Conservation (phyloP, 2,888 invertebrate species). For the Sarcophaga rosellei region DNA sequence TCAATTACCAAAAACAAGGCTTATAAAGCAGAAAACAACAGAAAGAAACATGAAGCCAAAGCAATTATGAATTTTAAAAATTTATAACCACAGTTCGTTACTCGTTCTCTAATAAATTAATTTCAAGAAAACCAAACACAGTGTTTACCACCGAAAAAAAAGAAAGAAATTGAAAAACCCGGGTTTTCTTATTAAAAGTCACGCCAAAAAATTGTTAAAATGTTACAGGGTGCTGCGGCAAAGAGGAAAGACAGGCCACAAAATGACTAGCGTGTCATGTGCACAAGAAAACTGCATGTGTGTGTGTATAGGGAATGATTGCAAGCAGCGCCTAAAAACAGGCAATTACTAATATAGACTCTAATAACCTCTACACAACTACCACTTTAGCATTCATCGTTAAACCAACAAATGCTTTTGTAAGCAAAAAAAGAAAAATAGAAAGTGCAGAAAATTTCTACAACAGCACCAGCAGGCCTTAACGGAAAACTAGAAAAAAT, state of each 20-base stretch:
- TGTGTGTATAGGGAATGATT: slow-evolving; percentile 17
- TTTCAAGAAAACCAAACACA: not conserved
- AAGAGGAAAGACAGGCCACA: slow-evolving; percentile 44
- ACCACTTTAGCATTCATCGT: slow-evolving; percentile 48
- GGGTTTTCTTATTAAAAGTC: slow-evolving; percentile 41
- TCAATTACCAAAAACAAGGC: too few species aligned
- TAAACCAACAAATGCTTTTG: slow-evolving; percentile 11
- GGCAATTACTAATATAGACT: slow-evolving; percentile 67
- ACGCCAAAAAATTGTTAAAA: slow-evolving; percentile 26
- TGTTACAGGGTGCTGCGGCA: not conserved
- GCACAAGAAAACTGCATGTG: not conserved
- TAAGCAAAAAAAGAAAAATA: not conserved
- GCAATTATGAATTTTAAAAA: not conserved
- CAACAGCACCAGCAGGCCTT: slow-evolving; percentile 48
- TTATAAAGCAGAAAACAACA: too few species aligned
- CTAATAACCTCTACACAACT: slow-evolving; percentile 62
- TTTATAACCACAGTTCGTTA: not conserved
- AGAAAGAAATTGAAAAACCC: not conserved
- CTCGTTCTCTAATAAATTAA: slow-evolving; percentile 4
- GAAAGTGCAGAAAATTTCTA: not conserved
- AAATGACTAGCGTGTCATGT: slow-evolving; percentile 48
- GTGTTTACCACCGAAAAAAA: not conserved
- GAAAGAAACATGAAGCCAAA: not conserved
- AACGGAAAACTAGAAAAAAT: slow-evolving; percentile 34
- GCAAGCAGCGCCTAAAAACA: slow-evolving; percentile 56